Evolutionary conservation across 2,797 vertebrate genomes (phyloP), one percentile per base, ranked within the genome.

Genomic region (Danio choprae): DNA sequence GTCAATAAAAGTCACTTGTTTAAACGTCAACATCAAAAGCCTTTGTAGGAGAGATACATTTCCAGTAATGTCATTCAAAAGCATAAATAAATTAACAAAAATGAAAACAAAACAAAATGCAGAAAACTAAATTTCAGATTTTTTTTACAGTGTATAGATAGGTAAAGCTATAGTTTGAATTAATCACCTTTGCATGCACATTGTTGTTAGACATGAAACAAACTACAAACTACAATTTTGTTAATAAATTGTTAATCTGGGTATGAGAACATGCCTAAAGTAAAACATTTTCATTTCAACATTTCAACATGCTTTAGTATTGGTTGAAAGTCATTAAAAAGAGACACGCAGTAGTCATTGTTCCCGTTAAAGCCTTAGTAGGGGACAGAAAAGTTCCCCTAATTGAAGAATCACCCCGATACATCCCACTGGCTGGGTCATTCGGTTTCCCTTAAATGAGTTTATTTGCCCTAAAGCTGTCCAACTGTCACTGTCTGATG

Each of bases 401-500:
- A 48, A 74, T 48, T 74, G 71, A 74, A 59, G 16, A 38, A 46
- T 74, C 20, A 60, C 43, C 51, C 38, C 43, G 20, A 29, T 44
- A 43, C 18, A 79, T 36, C 46, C 22, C 38, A 41, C 44, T 13
- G 15, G 38, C 41, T 71, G 13, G 64, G 59, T 60, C 44, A 56
- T 77, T 77, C 44, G 12, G 38, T 71, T 83, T 59, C 68, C 63
- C 62, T 50, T 18, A 56, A 81, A 55, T 44, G 11, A 60, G 58
- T 74, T 76, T 59, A 76, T 72, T 81, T 73, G 50, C 53, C 71
- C 71, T 73, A 50, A 58, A 83, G 71, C 77, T 53, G 50, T 16
- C 16, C 41, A 71, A 69, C 65, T 55, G 62, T 64, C 55, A 67
- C 53, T 4, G 40, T n/a, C 41, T 79, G 79, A 81, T 44, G 76